Base-by-base conservation (phyloP, 1,140 invertebrate genomes). In the Leptinotarsa defecta region DNA sequence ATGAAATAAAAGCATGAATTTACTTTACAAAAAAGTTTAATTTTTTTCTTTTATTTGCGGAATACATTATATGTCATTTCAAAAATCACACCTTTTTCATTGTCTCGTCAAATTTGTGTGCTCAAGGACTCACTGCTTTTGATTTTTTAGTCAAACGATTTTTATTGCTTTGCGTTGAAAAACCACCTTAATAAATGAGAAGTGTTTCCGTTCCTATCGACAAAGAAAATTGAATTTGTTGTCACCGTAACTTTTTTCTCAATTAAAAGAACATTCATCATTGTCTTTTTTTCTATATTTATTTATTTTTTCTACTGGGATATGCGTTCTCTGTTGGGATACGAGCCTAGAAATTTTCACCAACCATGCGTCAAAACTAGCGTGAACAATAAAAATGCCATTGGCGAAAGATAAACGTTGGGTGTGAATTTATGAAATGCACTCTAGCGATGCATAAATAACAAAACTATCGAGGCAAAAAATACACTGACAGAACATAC, bases 361-460 rank as follows among this genome's bases (percentile, higher is more conserved):
- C 52, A 19, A 5, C 15, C 52, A 57, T 57, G 15, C 17, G 13
- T 57, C 52, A 57, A 57, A 57, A 57, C 52, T 15, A 15, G n/a
- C 52, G n/a, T 57, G 52, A 57, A 61, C 64, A 67, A 67, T 67
- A 67, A 67, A 67, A 67, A 17, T 67, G 64, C 64, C 64, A 67
- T 24, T 24, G 24, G 17, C 1, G 24, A 19, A 67, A 67, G 64
- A 67, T 22, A 67, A 67, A 67, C 64, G 27, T 22, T 67, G 4
- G 27, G 22, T 67, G 27, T 67, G 64, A 22, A 67, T 67, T 34
- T 67, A 67, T 67, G 20, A 67, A 67, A 67, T 34, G 64, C 64
- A 67, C 20, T 67, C 20, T 67, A 20, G 64, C 64, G 27, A n/a
- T 67, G 64, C 64, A 67, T 67, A 67, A 34, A 67, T 67, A 34